Base-by-base conservation (phyloP, 2,797 vertebrate species). In the Enteromius argenteus region DNA sequence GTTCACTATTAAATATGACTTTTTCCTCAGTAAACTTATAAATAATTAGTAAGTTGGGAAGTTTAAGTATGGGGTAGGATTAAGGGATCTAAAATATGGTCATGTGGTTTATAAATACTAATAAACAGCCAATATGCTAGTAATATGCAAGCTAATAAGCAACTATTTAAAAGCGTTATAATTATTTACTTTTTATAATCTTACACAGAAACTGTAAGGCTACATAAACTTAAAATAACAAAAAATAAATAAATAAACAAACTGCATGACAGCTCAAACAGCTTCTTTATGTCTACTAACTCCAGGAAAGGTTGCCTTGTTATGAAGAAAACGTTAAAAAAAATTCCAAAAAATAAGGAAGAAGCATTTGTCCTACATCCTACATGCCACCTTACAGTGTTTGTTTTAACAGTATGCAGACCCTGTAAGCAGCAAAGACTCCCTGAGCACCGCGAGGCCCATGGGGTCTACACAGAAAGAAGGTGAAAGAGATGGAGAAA, bases 401-500 rank as follows among this genome's bases (percentile, higher is more conserved):
- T 73, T 56, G 32, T 56, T 53, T 62, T 56, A 73, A 44, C 27
- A 58, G 69, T 13, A 68, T 17, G 56, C n/a, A 8, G 13, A 13
- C 62, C 32, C 78, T 42, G 7, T 67, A 83, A 80, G 21, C 23
- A 23, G 30, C 5, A 1, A 42, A 66, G 51, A 62, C 49, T 58
- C 72, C 69, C 64, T 71, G 62, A 58, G 53, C 32, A 14, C 21
- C 32, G 71, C 27, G 19, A 66, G 5, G 80, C 60, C 74, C 56
- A 67, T 19, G 9, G 27, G 27, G 23, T n/a, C 37, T 46, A 37
- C 8, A 73, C 19, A 49, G 51, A 51, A 30, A 35, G 60, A 78
- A 42, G 35, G 58, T 56, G 74, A 79, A n/a, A 73, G 21, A 60
- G 77, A 68, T 49, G 21, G 8, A 79, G 15, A 82, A 32, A 76